These are phyloP conservation scores for Zapornia atra DNA, from an alignment of 2,113 vertebrate genomes.

Conservation along the genomic window DNA sequence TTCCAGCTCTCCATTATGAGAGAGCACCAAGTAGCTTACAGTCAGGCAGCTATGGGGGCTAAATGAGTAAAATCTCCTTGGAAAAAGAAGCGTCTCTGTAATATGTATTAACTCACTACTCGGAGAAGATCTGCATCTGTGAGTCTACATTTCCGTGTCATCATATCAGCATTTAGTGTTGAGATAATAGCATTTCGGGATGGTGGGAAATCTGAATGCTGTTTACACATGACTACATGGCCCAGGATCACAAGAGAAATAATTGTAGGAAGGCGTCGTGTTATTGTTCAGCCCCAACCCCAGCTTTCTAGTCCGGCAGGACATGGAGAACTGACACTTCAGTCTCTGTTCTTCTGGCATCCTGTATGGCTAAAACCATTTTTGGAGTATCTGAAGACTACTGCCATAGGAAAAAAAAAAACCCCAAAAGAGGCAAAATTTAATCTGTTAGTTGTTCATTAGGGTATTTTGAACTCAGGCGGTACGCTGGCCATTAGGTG, in stretches of 20 bases:
- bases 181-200: conserved; percentile 18
- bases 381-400: neutral
- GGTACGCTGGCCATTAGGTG: neutral
- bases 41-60: neutral
- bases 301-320: neutral
- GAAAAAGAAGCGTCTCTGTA: neutral
- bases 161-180: neutral
- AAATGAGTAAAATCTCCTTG: neutral
- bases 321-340: neutral
- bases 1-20: neutral
- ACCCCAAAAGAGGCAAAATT: neutral
- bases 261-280: neutral
- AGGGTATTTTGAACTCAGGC: neutral
- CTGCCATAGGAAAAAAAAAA: neutral
- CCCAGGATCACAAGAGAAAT: neutral
- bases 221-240: neutral
- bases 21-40: neutral
- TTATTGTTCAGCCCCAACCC: conserved; percentile 19
- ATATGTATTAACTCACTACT: neutral
- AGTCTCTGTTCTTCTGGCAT: neutral
- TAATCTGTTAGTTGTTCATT: neutral
- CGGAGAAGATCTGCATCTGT: neutral
- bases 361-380: neutral
- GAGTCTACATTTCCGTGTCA: conserved; percentile 18
- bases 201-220: neutral